phyloP scores from a whole-genome alignment of 2,888 invertebrate genomes.

The Tinea semifulvella region DNA sequence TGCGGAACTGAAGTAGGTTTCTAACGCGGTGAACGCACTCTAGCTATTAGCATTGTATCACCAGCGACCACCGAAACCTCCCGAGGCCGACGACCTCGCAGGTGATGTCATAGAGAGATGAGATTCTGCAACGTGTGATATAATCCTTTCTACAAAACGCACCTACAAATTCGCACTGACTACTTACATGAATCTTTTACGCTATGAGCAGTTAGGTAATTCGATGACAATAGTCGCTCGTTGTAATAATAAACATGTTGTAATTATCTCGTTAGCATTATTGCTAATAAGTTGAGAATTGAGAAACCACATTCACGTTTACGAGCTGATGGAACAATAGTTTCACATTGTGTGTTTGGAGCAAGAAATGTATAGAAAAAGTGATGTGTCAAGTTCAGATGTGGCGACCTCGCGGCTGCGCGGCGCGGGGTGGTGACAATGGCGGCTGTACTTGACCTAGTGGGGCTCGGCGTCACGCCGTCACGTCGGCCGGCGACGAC shows the following conservation, averaged over 20 bases:
- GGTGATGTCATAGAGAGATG: conserved; percentile 34
- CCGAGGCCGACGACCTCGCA: conserved; percentile 47
- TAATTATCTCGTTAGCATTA: conserved; percentile 25
- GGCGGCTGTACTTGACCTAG: conserved; percentile 60
- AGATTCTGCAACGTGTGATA: conserved; percentile 17
- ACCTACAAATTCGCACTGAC: conserved; percentile 32
- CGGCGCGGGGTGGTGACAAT: conserved; percentile 44
- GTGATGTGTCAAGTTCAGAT: conserved; percentile 59
- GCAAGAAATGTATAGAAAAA: conserved; percentile 6
- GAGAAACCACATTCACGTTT: not conserved
- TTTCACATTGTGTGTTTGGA: not conserved
- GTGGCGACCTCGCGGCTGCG: conserved; percentile 31
- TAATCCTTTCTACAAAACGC: conserved; percentile 28
- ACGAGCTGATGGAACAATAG: conserved; percentile 24
- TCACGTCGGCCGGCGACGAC: conserved; percentile 31
- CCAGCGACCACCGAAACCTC: conserved; percentile 36
- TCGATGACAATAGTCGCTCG: conserved; percentile 50
- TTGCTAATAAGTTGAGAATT: conserved; percentile 7
- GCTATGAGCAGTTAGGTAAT: conserved; percentile 50
- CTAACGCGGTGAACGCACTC: conserved; percentile 63
- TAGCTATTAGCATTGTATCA: conserved; percentile 39
- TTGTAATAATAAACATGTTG: conserved; percentile 47
- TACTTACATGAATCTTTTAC: conserved; percentile 35
- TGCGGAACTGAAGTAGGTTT: conserved; percentile 63
- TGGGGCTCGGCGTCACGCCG: conserved; percentile 33